Conservation (phyloP, 2,113 vertebrate genomes). For the Charina bottae region DNA sequence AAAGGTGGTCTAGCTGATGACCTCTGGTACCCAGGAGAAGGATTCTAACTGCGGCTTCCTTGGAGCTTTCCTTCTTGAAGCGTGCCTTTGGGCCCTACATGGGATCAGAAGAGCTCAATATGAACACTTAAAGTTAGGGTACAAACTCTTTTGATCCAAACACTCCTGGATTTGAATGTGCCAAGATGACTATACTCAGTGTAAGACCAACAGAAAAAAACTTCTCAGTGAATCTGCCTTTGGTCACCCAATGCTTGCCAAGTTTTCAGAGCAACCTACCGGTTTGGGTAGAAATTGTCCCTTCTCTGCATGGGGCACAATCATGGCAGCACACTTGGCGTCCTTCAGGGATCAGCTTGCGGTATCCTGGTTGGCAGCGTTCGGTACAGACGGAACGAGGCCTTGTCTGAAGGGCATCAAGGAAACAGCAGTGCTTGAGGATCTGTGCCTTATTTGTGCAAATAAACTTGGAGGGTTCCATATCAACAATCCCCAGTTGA, state of each 20-base stretch:
- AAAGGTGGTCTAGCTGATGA: neutral
- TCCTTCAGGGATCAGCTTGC: neutral
- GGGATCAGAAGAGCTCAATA: neutral
- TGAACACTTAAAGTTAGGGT: neutral
- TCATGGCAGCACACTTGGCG: slow-evolving; percentile 8
- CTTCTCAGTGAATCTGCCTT: neutral
- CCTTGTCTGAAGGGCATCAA: neutral
- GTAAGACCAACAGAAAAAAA: neutral
- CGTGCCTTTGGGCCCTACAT: neutral
- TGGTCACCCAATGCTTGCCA: neutral
- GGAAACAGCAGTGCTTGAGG: neutral
- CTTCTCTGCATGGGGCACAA: neutral
- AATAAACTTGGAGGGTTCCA: no score
- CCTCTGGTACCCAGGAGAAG: neutral
- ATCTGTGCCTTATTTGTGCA: neutral
- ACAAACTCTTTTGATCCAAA: neutral
- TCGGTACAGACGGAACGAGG: neutral
- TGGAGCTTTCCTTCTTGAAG: neutral
- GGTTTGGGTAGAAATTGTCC: neutral
- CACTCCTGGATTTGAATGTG: neutral
- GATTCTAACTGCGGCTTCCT: neutral
- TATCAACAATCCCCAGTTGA: neutral
- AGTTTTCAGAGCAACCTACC: neutral
- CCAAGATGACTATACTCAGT: neutral
- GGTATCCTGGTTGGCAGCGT: neutral